These are phyloP conservation scores for Ibidorhyncha struthersii DNA, from an alignment of 2,113 vertebrate species.

Conservation along the genomic window DNA sequence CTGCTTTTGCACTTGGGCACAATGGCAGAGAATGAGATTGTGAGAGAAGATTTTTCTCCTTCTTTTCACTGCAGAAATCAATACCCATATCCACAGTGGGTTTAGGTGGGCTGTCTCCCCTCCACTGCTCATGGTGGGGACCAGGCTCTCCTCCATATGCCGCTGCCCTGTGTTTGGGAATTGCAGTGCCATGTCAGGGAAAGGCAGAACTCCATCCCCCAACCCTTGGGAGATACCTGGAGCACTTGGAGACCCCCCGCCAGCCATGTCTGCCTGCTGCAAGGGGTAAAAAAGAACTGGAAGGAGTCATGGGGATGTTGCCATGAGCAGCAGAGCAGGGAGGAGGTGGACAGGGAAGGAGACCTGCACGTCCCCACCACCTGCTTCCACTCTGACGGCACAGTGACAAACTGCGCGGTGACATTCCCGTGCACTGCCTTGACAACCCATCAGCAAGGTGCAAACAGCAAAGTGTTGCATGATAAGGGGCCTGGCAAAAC, in stretches of 20 bases:
- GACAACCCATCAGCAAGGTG: conserved; percentile 46
- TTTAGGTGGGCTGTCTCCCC: neutral
- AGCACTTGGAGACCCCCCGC: neutral
- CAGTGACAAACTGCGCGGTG: fast-evolving
- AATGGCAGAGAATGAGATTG: neutral
- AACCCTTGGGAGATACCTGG: neutral
- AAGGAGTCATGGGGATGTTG: neutral
- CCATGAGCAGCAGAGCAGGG: neutral
- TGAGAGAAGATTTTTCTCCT: neutral
- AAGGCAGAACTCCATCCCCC: neutral
- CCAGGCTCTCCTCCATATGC: fast-evolving
- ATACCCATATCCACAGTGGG: neutral
- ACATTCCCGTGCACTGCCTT: neutral
- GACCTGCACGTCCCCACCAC: neutral
- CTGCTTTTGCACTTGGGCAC: neutral
- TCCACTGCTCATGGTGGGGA: neutral
- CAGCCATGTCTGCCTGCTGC: neutral
- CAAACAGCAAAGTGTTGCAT: neutral
- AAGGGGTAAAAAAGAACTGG: neutral
- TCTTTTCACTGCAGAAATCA: neutral
- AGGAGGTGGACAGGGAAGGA: neutral
- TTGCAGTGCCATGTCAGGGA: fast-evolving
- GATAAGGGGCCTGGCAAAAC: neutral
- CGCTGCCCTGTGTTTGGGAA: neutral
- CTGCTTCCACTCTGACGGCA: neutral